Evolutionary conservation across 2,888 invertebrate genomes (phyloP), one percentile per base, ranked within the genome.

Genomic region (Molanna angustata): DNA sequence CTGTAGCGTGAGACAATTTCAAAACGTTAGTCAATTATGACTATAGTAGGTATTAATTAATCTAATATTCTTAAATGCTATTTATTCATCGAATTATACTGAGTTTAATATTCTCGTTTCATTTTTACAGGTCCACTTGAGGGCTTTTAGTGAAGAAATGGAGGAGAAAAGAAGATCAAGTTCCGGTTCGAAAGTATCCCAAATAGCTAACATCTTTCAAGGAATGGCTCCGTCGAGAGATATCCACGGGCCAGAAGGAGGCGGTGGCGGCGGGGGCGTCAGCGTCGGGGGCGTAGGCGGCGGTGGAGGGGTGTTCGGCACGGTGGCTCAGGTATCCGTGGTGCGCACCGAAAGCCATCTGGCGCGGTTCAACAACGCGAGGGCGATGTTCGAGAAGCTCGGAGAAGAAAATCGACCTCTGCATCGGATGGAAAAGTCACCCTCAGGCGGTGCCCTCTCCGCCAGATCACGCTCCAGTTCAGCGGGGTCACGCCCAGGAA

Each of bases 191-290:
- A 92, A 92, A 79, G 92, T 92, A 66, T 91, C 91, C 60, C 90
- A 92, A 76, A 93, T 93, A 62, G 92, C 93, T 55, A 91, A 91
- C 72, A 88, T 91, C 68, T 93, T 93, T 72, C 91, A 92, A 77
- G 84, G 83, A 61, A 84, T 83, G 77, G 74, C 72, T 16, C 81
- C 83, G 61, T 82, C 76, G 45, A 73, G 71, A 61, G 66, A 64
- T 67, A 80, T 71, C 69, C 80, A 71, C 66, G 76, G 71, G 66
- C 41, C 60, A 45, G 61, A 63, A 42, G 44, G 57, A 18, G 20
- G 56, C 17, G 44, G 57, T 19, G 20, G 56, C 17, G 76, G 76
- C 13, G 48, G 37, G 19, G 49, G 40, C 11, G 43, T 27, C n/a
- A 43, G 71, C 66, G 43, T 57, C 45, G 59, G 61, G 18, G 44